Base-by-base conservation (phyloP, 1,140 invertebrate genomes). In the Magallana gigas region DNA sequence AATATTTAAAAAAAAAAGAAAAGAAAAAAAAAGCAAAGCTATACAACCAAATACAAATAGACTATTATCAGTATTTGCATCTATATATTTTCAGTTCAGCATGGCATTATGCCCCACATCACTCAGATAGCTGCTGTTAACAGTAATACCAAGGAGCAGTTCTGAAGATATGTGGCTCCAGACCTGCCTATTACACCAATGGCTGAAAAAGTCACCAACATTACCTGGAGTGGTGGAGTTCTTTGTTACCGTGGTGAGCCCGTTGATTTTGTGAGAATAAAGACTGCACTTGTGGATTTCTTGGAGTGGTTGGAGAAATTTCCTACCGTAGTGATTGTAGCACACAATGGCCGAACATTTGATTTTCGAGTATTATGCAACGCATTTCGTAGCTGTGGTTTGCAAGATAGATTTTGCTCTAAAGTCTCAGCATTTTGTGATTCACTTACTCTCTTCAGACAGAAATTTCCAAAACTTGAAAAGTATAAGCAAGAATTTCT, bases 131-230 rank as follows among this genome's bases (percentile, higher is more conserved):
- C 87, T 82, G 87, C 23, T 23, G 23, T 23, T 0, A 23, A 23
- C 87, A 18, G 58, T 1, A 56, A 56, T n/a, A 62, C 23, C 8
- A 59, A 60, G n/a, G 29, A 85, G 8, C 58, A 60, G 58, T 85
- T 85, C 60, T 60, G 23, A 0, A 64, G 84, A n/a, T 88, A 88
- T 85, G 84, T 88, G 11, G 23, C 57, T n/a, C 84, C 84, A 36
- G 81, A 82, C 48, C n/a, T 56, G 23, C 87, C 84, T 5, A 85
- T 84, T 29, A 23, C 60, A 59, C 56, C 16, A 8, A 60, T 23
- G 14, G 87, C 87, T 9, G 59, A 88, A 60, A 48, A 71, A 84
- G 59, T 85, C 29, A 84, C 87, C 7, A 58, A 68, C 12, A 88
- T 85, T n/a, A 76, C 58, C 48, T 82, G 48, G 48, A 58, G 57